phyloP scores from a whole-genome alignment of 2,113 vertebrate species.

The Peucedramus taeniatus region DNA sequence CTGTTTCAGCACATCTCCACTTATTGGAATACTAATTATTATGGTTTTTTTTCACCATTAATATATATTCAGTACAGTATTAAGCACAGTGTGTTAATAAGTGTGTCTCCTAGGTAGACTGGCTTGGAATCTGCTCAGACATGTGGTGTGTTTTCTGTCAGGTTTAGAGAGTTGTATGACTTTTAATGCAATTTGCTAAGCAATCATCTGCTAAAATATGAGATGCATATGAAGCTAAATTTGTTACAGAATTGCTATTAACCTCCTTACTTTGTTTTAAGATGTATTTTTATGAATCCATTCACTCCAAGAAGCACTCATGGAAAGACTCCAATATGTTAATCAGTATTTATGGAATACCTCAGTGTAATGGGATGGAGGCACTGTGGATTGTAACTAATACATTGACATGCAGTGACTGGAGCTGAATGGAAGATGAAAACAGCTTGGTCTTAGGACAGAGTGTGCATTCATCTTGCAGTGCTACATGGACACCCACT shows the following conservation, averaged over 20 bases:
- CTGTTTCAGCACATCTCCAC: background rate
- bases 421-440: background rate
- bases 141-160: background rate
- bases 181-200: background rate
- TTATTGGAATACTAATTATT: background rate
- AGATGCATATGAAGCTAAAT: background rate
- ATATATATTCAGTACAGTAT: background rate
- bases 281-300: background rate
- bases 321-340: background rate
- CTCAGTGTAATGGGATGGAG: background rate
- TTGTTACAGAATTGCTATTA: background rate
- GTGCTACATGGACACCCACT: background rate
- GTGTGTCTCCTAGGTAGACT: background rate
- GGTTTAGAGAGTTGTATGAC: background rate
- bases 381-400: background rate
- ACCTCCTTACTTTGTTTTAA: background rate
- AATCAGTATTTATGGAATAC: slow-evolving; percentile 34
- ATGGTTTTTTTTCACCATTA: background rate
- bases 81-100: no score
- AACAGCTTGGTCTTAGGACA: background rate
- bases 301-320: background rate
- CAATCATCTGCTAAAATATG: background rate
- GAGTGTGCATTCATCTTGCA: background rate
- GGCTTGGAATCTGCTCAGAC: background rate
- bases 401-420: background rate